phyloP scores from a whole-genome alignment of 2,113 vertebrate species.

The Cyprinodon variegatus region DNA sequence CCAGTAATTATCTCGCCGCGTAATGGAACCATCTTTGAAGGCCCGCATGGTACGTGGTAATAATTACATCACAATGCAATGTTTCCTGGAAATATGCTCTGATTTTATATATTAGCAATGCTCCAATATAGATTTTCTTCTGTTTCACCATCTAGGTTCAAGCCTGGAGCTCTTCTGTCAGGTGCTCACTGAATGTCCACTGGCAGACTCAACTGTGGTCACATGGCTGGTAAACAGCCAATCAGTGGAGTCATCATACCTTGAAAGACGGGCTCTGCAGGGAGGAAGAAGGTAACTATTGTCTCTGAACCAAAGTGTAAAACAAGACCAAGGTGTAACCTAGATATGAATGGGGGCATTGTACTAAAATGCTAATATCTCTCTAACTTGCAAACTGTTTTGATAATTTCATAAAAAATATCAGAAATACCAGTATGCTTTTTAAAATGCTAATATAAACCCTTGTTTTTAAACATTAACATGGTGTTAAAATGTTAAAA shows the following conservation, averaged over 20 bases:
- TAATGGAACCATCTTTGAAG: slow-evolving; percentile 65
- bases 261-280: slow-evolving; percentile 56
- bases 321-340: not conserved
- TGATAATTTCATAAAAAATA: not conserved
- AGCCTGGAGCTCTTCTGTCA: slow-evolving; percentile 68
- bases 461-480: too few species aligned
- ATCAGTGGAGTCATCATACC: slow-evolving; percentile 62
- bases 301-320: not conserved
- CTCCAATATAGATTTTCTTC: too few species aligned
- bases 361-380: not conserved
- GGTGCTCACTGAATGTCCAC: slow-evolving; percentile 57
- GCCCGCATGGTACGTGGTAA: slow-evolving; percentile 56
- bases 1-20: slow-evolving; percentile 70
- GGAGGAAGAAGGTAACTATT: slow-evolving; percentile 57
- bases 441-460: too few species aligned
- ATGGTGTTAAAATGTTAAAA: not conserved
- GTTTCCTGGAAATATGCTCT: not conserved
- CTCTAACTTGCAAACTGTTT: not conserved
- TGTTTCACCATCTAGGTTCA: slow-evolving; percentile 53
- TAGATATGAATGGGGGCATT: not conserved
- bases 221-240: slow-evolving; percentile 72
- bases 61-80: not conserved
- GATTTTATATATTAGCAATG: not conserved
- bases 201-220: slow-evolving; percentile 57
- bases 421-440: not conserved